Percentiles rank a stretch among this genome's conserved stretches.
phyloP scores from a whole-genome alignment of 2,888 invertebrate genomes.

The Laothoe populi region DNA sequence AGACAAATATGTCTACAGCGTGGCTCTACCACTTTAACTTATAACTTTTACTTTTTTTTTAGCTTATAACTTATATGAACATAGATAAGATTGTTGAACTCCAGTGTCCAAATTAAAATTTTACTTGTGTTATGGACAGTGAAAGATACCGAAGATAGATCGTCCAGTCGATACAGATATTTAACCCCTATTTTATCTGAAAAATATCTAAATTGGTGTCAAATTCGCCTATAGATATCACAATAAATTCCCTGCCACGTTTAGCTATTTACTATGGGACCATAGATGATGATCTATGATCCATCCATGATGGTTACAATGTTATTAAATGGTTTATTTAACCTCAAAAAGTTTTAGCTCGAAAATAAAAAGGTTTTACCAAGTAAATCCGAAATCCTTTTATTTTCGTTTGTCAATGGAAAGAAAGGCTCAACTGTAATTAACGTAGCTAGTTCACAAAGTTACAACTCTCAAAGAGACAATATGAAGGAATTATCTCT shows the following conservation, averaged over 20 bases:
- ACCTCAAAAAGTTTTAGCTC: background rate
- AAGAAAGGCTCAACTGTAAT: conserved; percentile 3
- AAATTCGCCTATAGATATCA: background rate
- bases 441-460: conserved; percentile 17
- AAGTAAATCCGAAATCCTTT: conserved; percentile 7
- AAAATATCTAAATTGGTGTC: background rate
- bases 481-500: conserved; percentile 15
- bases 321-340: background rate
- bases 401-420: conserved; percentile 12
- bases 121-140: too few relatives aligned
- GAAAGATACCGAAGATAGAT: too few relatives aligned
- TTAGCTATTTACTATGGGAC: background rate
- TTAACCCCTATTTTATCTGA: background rate
- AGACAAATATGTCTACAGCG: too few relatives aligned
- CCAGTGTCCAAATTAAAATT: too few relatives aligned
- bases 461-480: conserved; percentile 15
- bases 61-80: too few relatives aligned
- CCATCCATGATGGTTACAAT: background rate
- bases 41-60: too few relatives aligned
- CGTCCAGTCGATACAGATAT: background rate
- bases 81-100: too few relatives aligned
- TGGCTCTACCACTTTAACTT: too few relatives aligned
- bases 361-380: background rate
- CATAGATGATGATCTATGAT: too few relatives aligned
- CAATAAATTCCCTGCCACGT: background rate